phyloP scores from a whole-genome alignment of 2,113 vertebrate genomes.

The Cariama cristata region DNA sequence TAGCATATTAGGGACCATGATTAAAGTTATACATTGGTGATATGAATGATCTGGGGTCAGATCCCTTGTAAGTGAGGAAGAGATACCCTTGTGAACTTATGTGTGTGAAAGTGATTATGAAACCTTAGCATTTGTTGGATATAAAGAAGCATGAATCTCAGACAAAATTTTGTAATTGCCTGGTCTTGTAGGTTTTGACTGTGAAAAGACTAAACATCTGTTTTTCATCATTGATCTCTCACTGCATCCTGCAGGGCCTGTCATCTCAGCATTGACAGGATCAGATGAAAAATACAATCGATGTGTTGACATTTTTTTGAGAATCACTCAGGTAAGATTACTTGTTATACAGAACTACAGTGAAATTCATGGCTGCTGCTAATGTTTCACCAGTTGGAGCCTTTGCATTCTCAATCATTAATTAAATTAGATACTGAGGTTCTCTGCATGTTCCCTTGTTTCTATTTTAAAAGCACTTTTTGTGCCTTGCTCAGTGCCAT shows the following conservation, averaged over 20 bases:
- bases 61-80: background rate
- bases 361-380: conserved; percentile 64
- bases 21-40: background rate
- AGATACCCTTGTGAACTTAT: background rate
- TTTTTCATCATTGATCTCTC: conserved; percentile 70
- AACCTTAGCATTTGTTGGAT: background rate
- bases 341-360: conserved; percentile 74
- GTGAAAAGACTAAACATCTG: conserved; percentile 55
- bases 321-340: conserved; percentile 76
- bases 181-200: conserved; percentile 60
- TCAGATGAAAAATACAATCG: conserved; percentile 76
- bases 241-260: conserved; percentile 77
- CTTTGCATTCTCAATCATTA: conserved; percentile 68
- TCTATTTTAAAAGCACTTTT: conserved; percentile 71
- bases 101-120: background rate
- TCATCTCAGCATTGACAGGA: conserved; percentile 75
- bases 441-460: conserved; percentile 65
- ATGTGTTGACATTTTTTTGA: conserved; percentile 78
- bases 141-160: background rate
- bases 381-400: conserved; percentile 65
- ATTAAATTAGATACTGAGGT: conserved; percentile 68
- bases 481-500: conserved; percentile 65
- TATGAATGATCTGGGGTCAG: background rate
- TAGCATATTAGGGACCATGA: background rate
- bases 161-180: conserved; percentile 9